Evolutionary conservation across 2,797 vertebrate genomes (phyloP), one percentile per base, ranked within the genome.

Genomic region (Eleutherodactylus coqui): DNA sequence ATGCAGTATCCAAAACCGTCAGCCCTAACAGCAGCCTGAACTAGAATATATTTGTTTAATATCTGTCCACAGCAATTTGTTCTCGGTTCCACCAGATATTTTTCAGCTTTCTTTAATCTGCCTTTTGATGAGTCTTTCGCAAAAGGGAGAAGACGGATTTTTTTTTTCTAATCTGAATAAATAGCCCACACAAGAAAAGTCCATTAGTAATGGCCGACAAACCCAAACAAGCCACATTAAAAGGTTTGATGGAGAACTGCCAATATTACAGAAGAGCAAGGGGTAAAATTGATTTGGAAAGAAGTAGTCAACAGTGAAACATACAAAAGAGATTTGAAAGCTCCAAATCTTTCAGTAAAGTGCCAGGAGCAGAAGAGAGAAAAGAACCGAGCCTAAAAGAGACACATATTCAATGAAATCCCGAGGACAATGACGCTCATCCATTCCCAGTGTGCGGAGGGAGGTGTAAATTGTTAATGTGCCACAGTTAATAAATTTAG

Each of bases 241-340:
- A 86, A 88, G 75, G 84, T 75, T 86, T 0, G 0, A 29, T 83
- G 88, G 88, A 91, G 87, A 87, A 60, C 85, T 80, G 85, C 67
- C 85, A 87, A 60, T 73, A 76, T 38, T 67, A 51, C 80, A 75
- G 43, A 80, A 51, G 55, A 82, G 77, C 3, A 78, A 79, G 75
- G 29, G 67, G 13, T 89, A 88, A 89, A 90, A 92, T 89, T 79
- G 89, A 85, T 55, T 90, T 87, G 89, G 88, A 90, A 91, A 90
- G 89, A 91, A 90, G 2, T 0, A 72, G 76, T 75, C 88, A 90
- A 82, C 0, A 0, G 84, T 70, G 60, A 85, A 75, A 69, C 32
- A 83, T 83, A 86, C 86, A 88, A 70, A 60, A 76, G 87, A 86
- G 77, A 72, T 79, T 55, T 88, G 79, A 80, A 90, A 88, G 88